Percentiles rank a stretch among this genome's conserved stretches.
Conservation (phyloP, 2,888 invertebrate species). For the Drosophila hawaiiensis region DNA sequence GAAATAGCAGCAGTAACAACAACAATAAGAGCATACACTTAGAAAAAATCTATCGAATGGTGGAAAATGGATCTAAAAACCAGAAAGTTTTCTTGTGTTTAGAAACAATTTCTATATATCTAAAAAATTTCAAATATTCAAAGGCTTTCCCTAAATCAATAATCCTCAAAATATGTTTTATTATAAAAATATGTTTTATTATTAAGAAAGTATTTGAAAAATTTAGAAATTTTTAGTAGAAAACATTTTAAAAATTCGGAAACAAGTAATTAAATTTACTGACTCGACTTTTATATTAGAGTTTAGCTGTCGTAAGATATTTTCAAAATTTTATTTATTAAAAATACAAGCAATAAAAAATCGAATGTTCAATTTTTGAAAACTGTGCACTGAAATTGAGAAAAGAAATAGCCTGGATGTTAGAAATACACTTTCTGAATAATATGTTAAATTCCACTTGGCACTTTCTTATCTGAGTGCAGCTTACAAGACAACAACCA, state of each 20-base stretch:
- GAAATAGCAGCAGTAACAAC: not conserved
- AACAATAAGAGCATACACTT: not conserved
- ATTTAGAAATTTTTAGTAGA: too few species aligned
- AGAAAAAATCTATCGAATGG: not conserved
- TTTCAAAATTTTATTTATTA: too few species aligned
- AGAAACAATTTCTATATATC: too few species aligned
- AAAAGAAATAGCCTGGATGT: not conserved
- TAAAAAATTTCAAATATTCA: not conserved
- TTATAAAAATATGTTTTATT: too few species aligned
- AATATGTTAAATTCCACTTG: not conserved
- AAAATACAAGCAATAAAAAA: too few species aligned
- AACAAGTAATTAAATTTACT: too few species aligned
- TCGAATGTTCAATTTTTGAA: too few species aligned
- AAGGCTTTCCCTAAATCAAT: not conserved
- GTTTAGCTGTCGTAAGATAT: too few species aligned
- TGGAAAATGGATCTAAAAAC: not conserved
- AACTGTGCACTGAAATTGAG: not conserved
- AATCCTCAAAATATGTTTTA: not conserved
- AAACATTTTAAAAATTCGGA: too few species aligned
- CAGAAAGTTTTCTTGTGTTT: not conserved
- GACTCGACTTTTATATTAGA: too few species aligned
- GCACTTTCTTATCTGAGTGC: not conserved
- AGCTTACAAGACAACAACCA: slow-evolving; percentile 2
- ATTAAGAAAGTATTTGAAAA: too few species aligned
- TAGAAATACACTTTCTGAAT: not conserved